A percentile compares a stretch with the other conserved stretches of the same genome.
Evolutionary conservation across 2,888 invertebrate species (phyloP).

Genomic region (Acanthosepion esculentum): DNA sequence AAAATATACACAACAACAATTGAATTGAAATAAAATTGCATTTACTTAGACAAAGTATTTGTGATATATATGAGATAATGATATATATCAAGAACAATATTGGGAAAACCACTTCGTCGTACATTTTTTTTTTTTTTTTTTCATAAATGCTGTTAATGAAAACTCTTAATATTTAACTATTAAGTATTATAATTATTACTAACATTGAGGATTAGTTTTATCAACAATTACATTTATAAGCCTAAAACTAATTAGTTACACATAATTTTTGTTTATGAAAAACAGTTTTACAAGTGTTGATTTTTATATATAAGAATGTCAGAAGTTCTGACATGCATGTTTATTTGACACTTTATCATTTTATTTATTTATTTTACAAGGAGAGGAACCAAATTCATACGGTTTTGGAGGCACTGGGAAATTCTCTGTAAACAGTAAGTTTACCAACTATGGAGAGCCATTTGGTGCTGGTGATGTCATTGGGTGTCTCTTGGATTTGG

Average conservation of each 20-base stretch:
- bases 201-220: neutral
- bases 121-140: neutral
- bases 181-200: neutral
- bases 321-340: too few relatives aligned
- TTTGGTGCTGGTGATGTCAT: slow-evolving; percentile 86
- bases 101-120: too few relatives aligned
- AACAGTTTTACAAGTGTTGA: neutral
- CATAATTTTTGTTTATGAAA: neutral
- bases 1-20: too few relatives aligned
- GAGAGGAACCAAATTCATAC: slow-evolving; percentile 83
- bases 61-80: neutral
- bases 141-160: neutral
- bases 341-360: neutral
- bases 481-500: slow-evolving; percentile 81
- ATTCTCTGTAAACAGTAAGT: slow-evolving; percentile 83
- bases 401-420: slow-evolving; percentile 89
- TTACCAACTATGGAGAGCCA: slow-evolving; percentile 83
- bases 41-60: neutral
- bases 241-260: neutral
- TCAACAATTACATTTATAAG: neutral
- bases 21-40: neutral
- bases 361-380: slow-evolving; percentile 70
- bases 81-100: too few relatives aligned
- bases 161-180: neutral
- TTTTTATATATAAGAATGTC: neutral